Base-by-base conservation (phyloP, 2,113 vertebrate species). In the Ictalurus punctatus region DNA sequence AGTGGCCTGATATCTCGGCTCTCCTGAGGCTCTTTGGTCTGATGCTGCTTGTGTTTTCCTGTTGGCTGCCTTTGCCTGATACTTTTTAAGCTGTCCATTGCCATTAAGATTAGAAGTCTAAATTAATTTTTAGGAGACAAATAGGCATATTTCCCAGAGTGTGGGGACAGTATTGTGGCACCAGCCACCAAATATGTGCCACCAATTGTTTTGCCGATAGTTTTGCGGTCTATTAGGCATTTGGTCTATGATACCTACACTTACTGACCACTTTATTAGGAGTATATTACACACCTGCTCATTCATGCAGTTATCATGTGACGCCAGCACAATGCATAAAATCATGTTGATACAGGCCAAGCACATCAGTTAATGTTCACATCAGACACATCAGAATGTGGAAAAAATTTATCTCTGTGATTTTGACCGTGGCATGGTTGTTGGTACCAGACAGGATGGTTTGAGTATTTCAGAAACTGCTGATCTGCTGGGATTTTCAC, bases 81-180 rank as follows among this genome's bases (percentile, higher is more conserved):
- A 74, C 25, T 58, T 37, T 90, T 80, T 44, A 89, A 87, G 82
- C 71, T 87, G 87, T 67, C 63, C 74, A 56, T 86, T 54, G n/a
- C 44, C 40, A 83, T 86, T 84, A 63, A 56, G 65, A 87, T 40
- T 80, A 69, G 6, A 56, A 85, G 21, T 65, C 84, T 56, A 56
- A 16, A 73, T 52, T 65, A 81, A 16, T 6, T 79, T 80, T 87
- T 65, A 30, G 17, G 44, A 83, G 61, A 84, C 65, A 73, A 83
- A 74, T 23, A 59, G 44, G 37, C 37, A 88, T 61, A 74, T 83
- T 59, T 83, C 0, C 86, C 30, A 71, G 14, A 83, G 14, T 0
- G 2, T 27, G 2, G 63, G 5, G 23, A 54, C 40, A 67, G 40
- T 37, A 80, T 3, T 76, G 13, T 44, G 37, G 21, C n/a, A 63